A percentile compares a stretch with the other conserved stretches of the same genome.
These are phyloP conservation scores for Parapristionchus giblindavisi DNA, from an alignment of 2,888 invertebrate genomes.

Conservation along the genomic window DNA sequence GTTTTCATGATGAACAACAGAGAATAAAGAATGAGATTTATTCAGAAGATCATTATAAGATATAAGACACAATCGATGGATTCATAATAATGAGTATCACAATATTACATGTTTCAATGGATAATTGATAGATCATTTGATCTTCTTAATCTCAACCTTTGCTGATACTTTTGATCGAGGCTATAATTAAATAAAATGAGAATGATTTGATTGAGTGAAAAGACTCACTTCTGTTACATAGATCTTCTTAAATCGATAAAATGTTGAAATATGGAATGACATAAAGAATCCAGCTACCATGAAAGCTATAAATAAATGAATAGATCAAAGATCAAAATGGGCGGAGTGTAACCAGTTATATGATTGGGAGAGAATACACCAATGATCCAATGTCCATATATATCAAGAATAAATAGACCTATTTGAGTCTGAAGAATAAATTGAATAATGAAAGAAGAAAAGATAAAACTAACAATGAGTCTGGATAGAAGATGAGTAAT, in stretches of 20 bases:
- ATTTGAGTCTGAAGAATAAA: constrained; percentile 59
- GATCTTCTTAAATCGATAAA: constrained; percentile 47
- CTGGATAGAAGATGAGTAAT: constrained; percentile 55
- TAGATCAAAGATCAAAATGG: too few species aligned
- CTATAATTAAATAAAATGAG: not conserved
- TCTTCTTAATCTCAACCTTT: constrained; percentile 19
- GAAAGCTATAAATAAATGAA: constrained; percentile 57
- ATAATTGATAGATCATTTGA: too few species aligned
- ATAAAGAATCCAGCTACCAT: constrained; percentile 67
- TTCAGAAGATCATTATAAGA: too few species aligned
- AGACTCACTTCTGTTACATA: not conserved
- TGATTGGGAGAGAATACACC: constrained; percentile 57
- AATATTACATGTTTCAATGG: too few species aligned
- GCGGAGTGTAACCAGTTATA: constrained; percentile 48
- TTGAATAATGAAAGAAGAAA: not conserved
- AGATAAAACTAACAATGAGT: constrained; percentile 50
- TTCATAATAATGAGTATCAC: too few species aligned
- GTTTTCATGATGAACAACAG: too few species aligned
- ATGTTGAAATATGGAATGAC: constrained; percentile 62
- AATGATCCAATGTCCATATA: constrained; percentile 58
- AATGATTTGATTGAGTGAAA: not conserved
- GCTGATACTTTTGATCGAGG: not conserved
- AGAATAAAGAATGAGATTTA: too few species aligned
- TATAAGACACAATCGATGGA: too few species aligned
- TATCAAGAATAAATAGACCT: constrained; percentile 55